Percentiles rank a stretch among this genome's conserved stretches.
Conservation (phyloP, 2,113 vertebrate species). For the Zosterops lateralis region DNA sequence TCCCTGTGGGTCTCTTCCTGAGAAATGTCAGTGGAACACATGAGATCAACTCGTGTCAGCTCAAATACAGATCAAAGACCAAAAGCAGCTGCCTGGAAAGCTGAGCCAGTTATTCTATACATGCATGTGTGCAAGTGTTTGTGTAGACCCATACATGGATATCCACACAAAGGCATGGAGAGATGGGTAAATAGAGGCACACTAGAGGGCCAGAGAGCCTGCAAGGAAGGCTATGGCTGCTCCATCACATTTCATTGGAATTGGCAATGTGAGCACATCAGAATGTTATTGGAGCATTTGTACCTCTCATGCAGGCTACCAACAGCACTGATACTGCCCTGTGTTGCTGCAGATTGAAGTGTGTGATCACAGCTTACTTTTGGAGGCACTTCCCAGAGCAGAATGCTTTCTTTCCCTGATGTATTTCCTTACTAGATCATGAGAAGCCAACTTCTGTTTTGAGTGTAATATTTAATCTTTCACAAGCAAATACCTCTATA, state of each 20-base stretch:
- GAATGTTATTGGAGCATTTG: accelerated
- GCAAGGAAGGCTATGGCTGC: not conserved
- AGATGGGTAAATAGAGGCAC: not conserved
- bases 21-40: not conserved
- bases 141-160: no score
- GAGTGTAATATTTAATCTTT: not conserved
- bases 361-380: not conserved
- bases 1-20: not conserved
- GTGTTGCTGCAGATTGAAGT: not conserved
- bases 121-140: accelerated
- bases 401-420: not conserved
- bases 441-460: not conserved
- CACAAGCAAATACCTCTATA: not conserved
- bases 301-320: not conserved
- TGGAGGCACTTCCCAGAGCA: not conserved
- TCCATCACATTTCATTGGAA: not conserved
- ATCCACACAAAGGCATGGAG: not conserved
- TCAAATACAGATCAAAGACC: not conserved
- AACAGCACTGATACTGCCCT: not conserved
- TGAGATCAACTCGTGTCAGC: not conserved
- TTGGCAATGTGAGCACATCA: not conserved
- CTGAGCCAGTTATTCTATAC: not conserved
- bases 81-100: not conserved
- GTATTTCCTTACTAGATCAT: not conserved
- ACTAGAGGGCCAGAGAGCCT: not conserved